These are phyloP conservation scores for Arctocebus calabarensis DNA, from an alignment of 2,797 vertebrate genomes.

Conservation along the genomic window DNA sequence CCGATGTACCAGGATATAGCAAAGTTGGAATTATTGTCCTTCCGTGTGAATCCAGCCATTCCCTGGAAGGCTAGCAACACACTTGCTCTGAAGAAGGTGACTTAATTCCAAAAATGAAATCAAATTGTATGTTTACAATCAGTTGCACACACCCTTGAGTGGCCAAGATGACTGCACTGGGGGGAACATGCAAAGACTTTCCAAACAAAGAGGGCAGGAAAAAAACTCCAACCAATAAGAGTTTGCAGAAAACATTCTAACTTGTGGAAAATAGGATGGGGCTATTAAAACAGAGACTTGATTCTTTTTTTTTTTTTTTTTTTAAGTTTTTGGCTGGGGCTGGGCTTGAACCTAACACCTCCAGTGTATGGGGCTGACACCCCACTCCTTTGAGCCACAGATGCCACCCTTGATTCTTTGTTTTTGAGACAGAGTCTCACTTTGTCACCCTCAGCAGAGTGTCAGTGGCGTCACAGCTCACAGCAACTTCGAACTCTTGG, in stretches of 20 bases:
- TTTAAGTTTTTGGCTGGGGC: too few species aligned
- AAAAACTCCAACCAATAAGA: not conserved
- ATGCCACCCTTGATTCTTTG: too few species aligned
- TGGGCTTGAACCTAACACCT: too few species aligned
- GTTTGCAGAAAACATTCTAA: not conserved
- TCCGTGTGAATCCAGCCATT: slow-evolving; percentile 8
- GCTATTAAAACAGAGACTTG: not conserved
- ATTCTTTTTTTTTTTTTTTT: not conserved
- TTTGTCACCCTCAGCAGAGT: too few species aligned
- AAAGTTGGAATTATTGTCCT: not conserved
- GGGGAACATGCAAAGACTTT: slow-evolving; percentile 29
- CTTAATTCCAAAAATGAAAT: slow-evolving; percentile 39
- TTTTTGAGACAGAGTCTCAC: too few species aligned
- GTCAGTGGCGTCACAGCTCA: too few species aligned
- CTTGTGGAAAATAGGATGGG: not conserved
- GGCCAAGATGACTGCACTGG: not conserved
- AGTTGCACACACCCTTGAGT: not conserved
- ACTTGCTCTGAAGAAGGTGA: not conserved
- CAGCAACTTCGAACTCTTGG: too few species aligned
- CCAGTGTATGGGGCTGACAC: too few species aligned
- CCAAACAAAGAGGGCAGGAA: not conserved
- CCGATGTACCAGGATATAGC: not conserved
- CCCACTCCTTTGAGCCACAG: too few species aligned
- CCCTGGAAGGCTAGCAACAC: slow-evolving; percentile 40
- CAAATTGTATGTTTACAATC: slow-evolving; percentile 17